Base-by-base conservation (phyloP, 2,113 vertebrate genomes). In the Alethe castanea region DNA sequence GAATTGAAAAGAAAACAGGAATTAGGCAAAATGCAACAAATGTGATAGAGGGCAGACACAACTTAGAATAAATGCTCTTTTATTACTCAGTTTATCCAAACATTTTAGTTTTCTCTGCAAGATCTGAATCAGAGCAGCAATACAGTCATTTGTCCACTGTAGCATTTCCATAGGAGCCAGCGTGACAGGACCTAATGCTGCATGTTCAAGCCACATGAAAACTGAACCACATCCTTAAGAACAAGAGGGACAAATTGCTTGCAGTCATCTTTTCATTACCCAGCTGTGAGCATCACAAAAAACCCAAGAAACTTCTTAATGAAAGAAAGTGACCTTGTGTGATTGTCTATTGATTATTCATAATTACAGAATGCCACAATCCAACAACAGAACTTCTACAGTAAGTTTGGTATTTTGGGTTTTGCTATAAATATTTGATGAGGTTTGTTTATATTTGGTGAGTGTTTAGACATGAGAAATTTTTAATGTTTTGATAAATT, bases 71-170 rank as follows among this genome's bases (percentile, higher is more conserved):
- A 94, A 97, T 35, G 82, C 33, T 82, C 70, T 77, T 97, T 96
- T 96, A 96, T 96, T 96, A 85, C 25, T 76, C 53, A 77, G 29
- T 54, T 90, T 66, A 86, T 71, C 60, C 69, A 89, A 95, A 78
- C 61, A 92, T 40, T 81, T 81, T 83, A 17, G 60, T 76, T 86
- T 91, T 81, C 64, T 67, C 65, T 59, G 73, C 56, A 59, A 70
- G 73, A 86, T 6, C 15, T 67, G 83, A 78, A 67, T 19, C 65
- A 40, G 61, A 91, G 88, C 90, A 94, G 85, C 81, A 79, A 65
- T 64, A 92, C 69, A 94, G 76, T 23, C 57, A 62, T 47, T 73
- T n/a, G 31, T 11, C 60, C 67, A 65, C 82, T 77, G 86, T 40
- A 92, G 54, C 80, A 90, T 25, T 90, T 94, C 86, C 77, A 60